Conservation (phyloP, 2,888 invertebrate genomes). For the Agrilus mali region DNA sequence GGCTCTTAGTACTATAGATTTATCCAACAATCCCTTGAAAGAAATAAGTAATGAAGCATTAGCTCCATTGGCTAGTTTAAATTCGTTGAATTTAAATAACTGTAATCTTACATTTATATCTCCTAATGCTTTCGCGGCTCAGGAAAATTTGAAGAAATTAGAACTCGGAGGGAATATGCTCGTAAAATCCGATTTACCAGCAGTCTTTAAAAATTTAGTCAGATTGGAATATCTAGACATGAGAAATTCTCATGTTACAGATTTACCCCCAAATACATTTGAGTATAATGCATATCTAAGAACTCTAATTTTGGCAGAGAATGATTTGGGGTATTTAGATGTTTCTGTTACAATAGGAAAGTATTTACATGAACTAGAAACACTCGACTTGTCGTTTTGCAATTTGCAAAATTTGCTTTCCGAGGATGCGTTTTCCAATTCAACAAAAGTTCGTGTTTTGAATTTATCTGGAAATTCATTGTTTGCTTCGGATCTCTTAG, state of each 20-base stretch:
- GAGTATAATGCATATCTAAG: slow-evolving; percentile 51
- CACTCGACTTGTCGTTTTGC: slow-evolving; percentile 55
- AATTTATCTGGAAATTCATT: slow-evolving; percentile 55
- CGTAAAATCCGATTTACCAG: slow-evolving; percentile 45
- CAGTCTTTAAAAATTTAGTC: slow-evolving; percentile 44
- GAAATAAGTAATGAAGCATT: slow-evolving; percentile 45
- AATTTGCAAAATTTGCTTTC: slow-evolving; percentile 52
- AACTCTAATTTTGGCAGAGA: slow-evolving; percentile 49
- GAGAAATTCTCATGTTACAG: slow-evolving; percentile 45
- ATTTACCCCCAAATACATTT: slow-evolving; percentile 51
- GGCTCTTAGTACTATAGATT: slow-evolving; percentile 52
- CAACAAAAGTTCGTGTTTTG: slow-evolving; percentile 50
- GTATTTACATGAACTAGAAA: slow-evolving; percentile 50
- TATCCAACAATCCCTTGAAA: slow-evolving; percentile 53
- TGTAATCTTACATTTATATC: slow-evolving; percentile 49
- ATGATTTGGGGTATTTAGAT: slow-evolving; percentile 50
- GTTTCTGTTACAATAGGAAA: slow-evolving; percentile 50
- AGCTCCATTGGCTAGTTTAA: slow-evolving; percentile 49
- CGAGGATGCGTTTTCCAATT: slow-evolving; percentile 55
- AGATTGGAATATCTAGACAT: slow-evolving; percentile 53
- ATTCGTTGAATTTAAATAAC: slow-evolving; percentile 50
- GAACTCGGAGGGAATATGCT: slow-evolving; percentile 50
- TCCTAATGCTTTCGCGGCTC: slow-evolving; percentile 42
- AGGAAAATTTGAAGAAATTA: slow-evolving; percentile 48
- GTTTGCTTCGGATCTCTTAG: slow-evolving; percentile 53